Evolutionary conservation across 2,888 invertebrate species (phyloP), one percentile per base, ranked within the genome.

Genomic region (Mythimna albipuncta): DNA sequence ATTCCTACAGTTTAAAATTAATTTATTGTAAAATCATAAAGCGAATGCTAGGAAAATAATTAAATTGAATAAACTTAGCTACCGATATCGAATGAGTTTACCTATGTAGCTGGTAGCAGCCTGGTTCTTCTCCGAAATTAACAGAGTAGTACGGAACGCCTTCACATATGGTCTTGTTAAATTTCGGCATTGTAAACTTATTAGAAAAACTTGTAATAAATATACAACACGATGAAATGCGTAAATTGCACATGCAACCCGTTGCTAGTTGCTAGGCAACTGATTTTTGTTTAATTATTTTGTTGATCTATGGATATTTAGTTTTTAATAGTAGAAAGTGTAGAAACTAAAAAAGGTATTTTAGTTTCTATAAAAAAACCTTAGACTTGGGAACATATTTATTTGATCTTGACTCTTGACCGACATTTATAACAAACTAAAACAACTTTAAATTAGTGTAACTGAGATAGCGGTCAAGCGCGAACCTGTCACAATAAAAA

Each of bases 61-160:
- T 2, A 26, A 26, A 26, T 26, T 26, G 26, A 26, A 26, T 26
- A 1, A 26, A 26, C 26, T 32, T 66, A 52, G 16, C 7, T 67
- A 55, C 11, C 41, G 1, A 61, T 13, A 65, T 64, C 16, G 16
- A 19, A 47, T 16, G 16, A 47, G 16, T 47, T 47, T 16, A 95
- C 95, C 91, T 94, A 83, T 96, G 96, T 50, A 95, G 79, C 72
- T 95, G 96, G 73, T 95, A 96, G 69, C 96, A 96, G 0, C 95
- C 96, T 0, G 93, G 92, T 6, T 95, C 93, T n/a, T 86, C 89
- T 0, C 94, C 93, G 50, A 85, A 90, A 2, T 72, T 72, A 0
- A 95, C 87, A n/a, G 65, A 67, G 76, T 94, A 93, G 81, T 96
- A 96, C 26, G 91, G 91, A 57, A 95, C 92, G 19, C 89, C 91